A percentile compares a stretch with the other conserved stretches of the same genome.
Evolutionary conservation across 2,113 vertebrate species (phyloP).

Genomic region (Periophthalmus modestus): DNA sequence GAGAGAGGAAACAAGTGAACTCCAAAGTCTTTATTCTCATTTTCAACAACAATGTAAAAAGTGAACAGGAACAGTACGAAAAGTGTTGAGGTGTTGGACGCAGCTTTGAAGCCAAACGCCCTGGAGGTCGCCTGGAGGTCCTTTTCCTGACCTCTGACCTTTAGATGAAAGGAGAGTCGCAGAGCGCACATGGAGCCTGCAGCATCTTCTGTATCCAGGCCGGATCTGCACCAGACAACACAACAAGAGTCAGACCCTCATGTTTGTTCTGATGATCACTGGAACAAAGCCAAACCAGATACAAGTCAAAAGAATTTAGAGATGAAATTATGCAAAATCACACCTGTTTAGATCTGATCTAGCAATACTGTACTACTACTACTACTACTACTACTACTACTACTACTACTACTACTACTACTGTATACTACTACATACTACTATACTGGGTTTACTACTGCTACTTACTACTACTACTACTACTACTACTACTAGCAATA

Average conservation of each 20-base stretch:
- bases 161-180: conserved; percentile 92
- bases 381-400: too few relatives aligned
- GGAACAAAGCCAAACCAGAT: too few relatives aligned
- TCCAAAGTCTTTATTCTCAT: conserved; percentile 57
- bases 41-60: conserved; percentile 43
- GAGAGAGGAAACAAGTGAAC: conserved; percentile 24
- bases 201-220: conserved; percentile 95
- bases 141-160: background rate
- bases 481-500: too few relatives aligned
- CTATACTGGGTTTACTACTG: too few relatives aligned
- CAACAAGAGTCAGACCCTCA: background rate
- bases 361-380: too few relatives aligned
- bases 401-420: too few relatives aligned
- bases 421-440: too few relatives aligned
- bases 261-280: background rate
- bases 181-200: conserved; percentile 89
- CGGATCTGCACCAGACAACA: conserved; percentile 80
- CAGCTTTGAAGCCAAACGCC: conserved; percentile 12
- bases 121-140: conserved; percentile 36
- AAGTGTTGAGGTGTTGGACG: conserved; percentile 32
- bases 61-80: conserved; percentile 38
- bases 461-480: too few relatives aligned
- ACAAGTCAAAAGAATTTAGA: too few relatives aligned
- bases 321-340: too few relatives aligned
- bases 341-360: too few relatives aligned